phyloP scores from a whole-genome alignment of 1,140 invertebrate genomes.

The Ladona fulva region DNA sequence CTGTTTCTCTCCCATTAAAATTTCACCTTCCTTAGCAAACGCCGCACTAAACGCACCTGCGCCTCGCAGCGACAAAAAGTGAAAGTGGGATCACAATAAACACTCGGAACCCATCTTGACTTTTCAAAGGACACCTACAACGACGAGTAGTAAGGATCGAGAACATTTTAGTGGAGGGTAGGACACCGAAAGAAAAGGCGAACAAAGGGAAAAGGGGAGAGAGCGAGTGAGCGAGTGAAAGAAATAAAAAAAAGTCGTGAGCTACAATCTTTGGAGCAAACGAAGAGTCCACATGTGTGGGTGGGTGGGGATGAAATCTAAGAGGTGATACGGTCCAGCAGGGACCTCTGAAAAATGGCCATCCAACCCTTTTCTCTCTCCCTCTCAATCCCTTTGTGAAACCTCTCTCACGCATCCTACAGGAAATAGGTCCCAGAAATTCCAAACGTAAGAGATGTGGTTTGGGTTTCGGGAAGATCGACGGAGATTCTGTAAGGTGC shows the following conservation, averaged over 20 bases:
- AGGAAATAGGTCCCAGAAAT: not conserved
- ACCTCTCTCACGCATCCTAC: not conserved
- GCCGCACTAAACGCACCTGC: too few species aligned
- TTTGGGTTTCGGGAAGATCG: too few species aligned
- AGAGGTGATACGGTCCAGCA: not conserved
- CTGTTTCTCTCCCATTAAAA: too few species aligned
- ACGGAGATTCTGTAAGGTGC: too few species aligned
- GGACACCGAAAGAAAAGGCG: not conserved
- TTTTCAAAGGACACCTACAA: not conserved
- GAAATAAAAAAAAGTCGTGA: too few species aligned
- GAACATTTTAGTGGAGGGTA: not conserved
- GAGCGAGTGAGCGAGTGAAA: too few species aligned
- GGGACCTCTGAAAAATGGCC: not conserved
- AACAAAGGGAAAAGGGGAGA: not conserved
- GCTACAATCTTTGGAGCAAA: not conserved
- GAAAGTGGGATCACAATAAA: not conserved
- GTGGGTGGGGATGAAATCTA: too few species aligned
- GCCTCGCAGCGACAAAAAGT: not conserved
- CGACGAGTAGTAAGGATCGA: not conserved
- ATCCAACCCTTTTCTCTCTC: not conserved
- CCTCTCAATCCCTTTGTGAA: not conserved
- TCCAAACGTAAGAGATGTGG: too few species aligned
- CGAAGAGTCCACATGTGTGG: not conserved
- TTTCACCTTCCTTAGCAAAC: too few species aligned
- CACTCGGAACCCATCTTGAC: not conserved